phyloP scores from a whole-genome alignment of 2,888 invertebrate genomes.

The Trachelus tabidus region DNA sequence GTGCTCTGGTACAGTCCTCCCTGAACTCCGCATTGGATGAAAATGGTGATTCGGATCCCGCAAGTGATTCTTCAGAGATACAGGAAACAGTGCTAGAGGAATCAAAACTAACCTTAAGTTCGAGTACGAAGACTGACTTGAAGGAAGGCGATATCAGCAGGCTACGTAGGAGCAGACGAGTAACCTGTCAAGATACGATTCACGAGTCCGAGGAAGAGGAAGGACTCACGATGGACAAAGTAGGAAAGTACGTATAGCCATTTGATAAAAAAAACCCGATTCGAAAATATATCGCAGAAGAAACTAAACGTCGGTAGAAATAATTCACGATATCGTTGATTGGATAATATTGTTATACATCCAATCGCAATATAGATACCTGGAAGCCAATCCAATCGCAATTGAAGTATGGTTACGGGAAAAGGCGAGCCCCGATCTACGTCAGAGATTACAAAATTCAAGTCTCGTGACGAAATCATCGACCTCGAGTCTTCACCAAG shows the following conservation, averaged over 20 bases:
- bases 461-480: constrained; percentile 39
- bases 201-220: constrained; percentile 55
- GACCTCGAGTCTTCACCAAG: constrained; percentile 68
- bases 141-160: constrained; percentile 44
- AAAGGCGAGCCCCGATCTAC: constrained; percentile 77
- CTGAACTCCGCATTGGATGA: constrained; percentile 2
- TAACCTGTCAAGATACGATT: constrained; percentile 54
- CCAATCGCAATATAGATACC: constrained; percentile 41
- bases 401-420: constrained; percentile 83
- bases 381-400: constrained; percentile 75
- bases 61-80: not conserved
- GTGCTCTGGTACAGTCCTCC: constrained; percentile 47
- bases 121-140: constrained; percentile 47
- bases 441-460: constrained; percentile 70
- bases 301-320: not conserved
- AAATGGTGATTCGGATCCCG: not conserved
- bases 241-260: constrained; percentile 52
- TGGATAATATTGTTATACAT: not conserved
- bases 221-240: constrained; percentile 56
- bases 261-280: not conserved
- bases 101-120: constrained; percentile 53
- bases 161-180: constrained; percentile 46
- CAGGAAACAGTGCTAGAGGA: constrained; percentile 27
- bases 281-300: not conserved
- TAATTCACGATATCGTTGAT: not conserved